A percentile compares a stretch with the other conserved stretches of the same genome.
These are phyloP conservation scores for Nemopilema nomurai DNA, from an alignment of 30 jellyfish, hydroid and myxozoan species.

Conservation along the genomic window DNA sequence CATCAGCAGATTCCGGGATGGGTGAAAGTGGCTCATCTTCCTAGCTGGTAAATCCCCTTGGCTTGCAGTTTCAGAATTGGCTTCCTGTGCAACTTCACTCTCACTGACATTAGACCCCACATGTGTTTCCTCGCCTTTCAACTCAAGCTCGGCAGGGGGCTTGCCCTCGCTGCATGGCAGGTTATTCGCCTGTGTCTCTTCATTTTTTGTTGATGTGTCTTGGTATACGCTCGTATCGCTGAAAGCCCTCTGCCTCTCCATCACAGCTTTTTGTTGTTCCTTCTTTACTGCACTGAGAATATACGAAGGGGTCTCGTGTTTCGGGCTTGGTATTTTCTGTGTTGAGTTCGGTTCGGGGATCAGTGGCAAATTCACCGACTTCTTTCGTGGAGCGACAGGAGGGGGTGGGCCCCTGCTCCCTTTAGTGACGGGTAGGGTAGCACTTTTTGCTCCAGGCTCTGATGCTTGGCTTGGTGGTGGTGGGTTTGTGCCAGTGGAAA, in stretches of 20 bases:
- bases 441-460: slow-evolving; percentile 11
- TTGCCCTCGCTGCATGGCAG: slow-evolving; percentile 26
- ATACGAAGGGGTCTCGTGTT: slow-evolving; percentile 54
- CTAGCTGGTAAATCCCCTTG: slow-evolving; percentile 13
- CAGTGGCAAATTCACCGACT: slow-evolving; percentile 57
- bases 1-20: neutral
- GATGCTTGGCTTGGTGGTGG: slow-evolving; percentile 16
- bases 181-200: slow-evolving; percentile 20
- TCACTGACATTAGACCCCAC: slow-evolving; percentile 15
- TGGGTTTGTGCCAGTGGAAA: slow-evolving; percentile 49
- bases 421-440: slow-evolving; percentile 22
- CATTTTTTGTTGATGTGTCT: neutral
- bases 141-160: slow-evolving; percentile 43
- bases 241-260: neutral
- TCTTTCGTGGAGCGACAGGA: slow-evolving; percentile 74
- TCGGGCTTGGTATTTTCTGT: slow-evolving; percentile 20
- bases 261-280: slow-evolving; percentile 56
- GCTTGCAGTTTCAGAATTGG: neutral
- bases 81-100: slow-evolving; percentile 19
- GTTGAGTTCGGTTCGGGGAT: slow-evolving; percentile 17
- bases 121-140: neutral
- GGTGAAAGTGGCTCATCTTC: neutral
- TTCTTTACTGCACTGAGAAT: slow-evolving; percentile 62
- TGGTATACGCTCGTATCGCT: slow-evolving; percentile 13
- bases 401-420: slow-evolving; percentile 70